Evolutionary conservation across 2,113 vertebrate species (phyloP), one percentile per base, ranked within the genome.

Genomic region (Upupa epops): DNA sequence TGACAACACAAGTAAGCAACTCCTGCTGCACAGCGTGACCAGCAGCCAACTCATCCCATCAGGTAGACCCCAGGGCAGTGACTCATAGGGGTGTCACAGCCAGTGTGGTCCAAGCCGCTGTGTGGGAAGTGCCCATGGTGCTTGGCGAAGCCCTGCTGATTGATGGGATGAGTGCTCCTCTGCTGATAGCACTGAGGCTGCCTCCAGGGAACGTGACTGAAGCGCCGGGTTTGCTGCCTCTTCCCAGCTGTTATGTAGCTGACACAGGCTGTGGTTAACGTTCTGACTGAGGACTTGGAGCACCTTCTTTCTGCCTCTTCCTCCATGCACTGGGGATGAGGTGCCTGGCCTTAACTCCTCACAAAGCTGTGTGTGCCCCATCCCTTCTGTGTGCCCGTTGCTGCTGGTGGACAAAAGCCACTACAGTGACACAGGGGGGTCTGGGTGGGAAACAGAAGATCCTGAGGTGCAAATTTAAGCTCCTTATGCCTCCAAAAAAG

Each of bases 51-150:
- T 75, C 83, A 49, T 84, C 86, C 81, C 81, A 92, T 24, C 89
- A 92, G 74, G 83, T 69, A 86, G 91, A 81, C 65, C 63, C 54
- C 1, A 0, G 86, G 66, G 91, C 73, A 68, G 49, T 95, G 91
- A 95, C 77, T 95, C 95, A 96, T 5, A 48, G 37, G 76, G 73
- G 45, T 86, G 94, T 93, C 73, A 80, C 69, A 95, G 88, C 32
- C 64, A 37, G 32, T 0, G 0, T 14, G 14, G 37, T 77, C 91
- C 83, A 83, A 74, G 54, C 0, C 68, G n/a, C 16, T 48, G 69
- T 52, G 89, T 94, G 91, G 92, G 74, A 93, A 86, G 90, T 86
- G 66, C 91, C 89, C 61, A 34, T 54, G 73, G 90, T 92, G 65
- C 77, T 71, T 60, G 73, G 61, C 7, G 5, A 37, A 83, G 83